Evolutionary conservation across 2,888 invertebrate genomes (phyloP), one percentile per base, ranked within the genome.

Genomic region (Formica aserva): DNA sequence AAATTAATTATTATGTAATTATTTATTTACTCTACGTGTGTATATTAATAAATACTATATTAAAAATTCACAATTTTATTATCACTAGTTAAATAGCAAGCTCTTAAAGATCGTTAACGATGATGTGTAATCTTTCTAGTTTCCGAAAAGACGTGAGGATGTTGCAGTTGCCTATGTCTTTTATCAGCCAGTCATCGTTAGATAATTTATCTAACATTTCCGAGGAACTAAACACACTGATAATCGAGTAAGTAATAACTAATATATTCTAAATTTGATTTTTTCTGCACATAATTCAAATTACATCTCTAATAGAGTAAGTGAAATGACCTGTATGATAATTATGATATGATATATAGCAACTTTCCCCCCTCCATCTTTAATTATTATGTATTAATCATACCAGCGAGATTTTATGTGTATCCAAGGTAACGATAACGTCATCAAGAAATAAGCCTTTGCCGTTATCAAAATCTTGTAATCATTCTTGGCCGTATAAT

Each of bases 181-280:
- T 11, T 18, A 67, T 77, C 29, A 69, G 45, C 5, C 45, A 55
- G 4, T 66, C 69, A 26, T 41, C 62, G 1, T 32, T 32, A 32
- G 76, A 82, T 26, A 82, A 35, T 35, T n/a, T 82, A 29, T 77
- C 82, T 3, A 65, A 74, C 9, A 22, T 87, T 26, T 85, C 75
- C 35, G 80, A 55, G 13, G 76, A 85, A 9, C 1, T 86, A 29
- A 71, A 81, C 13, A 18, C 66, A 32, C 55, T 82, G 1, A 69
- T 15, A 3, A 41, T 85, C 0, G 82, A 71, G 88, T 89, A 62
- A 89, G 84, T 84, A 63, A 62, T 41, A 66, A 66, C 8, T 77
- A 32, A 35, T 60, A 15, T 60, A 78, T 57, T 45, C 2, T 29
- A 57, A 57, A n/a, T 67, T 66, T 55, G 29, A 65, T 32, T 41